Conservation (phyloP, 2,113 vertebrate species). For the Piaya cayana region DNA sequence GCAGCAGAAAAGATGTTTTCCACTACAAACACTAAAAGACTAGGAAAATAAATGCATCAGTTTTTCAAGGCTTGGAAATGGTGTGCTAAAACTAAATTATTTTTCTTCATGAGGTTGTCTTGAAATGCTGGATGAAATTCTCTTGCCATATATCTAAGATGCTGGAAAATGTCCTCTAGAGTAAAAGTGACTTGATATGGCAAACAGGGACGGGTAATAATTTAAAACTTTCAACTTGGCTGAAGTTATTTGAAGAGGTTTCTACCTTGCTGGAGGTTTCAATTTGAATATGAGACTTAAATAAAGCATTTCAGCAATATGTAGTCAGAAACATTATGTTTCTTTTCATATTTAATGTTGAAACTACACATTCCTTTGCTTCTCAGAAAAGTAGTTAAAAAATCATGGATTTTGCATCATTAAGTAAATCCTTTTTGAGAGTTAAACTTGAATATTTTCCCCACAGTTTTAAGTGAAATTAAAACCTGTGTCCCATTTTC, state of each 20-base stretch:
- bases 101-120: background rate
- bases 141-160: background rate
- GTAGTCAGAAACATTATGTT: background rate
- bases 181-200: background rate
- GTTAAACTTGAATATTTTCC: background rate
- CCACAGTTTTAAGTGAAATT: background rate
- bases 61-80: background rate
- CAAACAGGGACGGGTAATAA: background rate
- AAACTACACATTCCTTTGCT: background rate
- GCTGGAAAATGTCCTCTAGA: background rate
- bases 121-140: background rate
- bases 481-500: background rate
- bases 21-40: background rate
- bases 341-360: background rate
- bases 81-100: background rate
- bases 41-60: background rate
- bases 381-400: background rate
- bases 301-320: background rate
- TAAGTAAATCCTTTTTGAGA: background rate
- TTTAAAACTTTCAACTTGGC: background rate
- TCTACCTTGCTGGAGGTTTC: background rate
- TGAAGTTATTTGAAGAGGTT: background rate
- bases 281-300: background rate
- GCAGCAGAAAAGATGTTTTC: slow-evolving; percentile 30
- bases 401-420: background rate